These are phyloP conservation scores for Myrmecobius fasciatus DNA, from an alignment of 2,113 vertebrate genomes.

Conservation along the genomic window DNA sequence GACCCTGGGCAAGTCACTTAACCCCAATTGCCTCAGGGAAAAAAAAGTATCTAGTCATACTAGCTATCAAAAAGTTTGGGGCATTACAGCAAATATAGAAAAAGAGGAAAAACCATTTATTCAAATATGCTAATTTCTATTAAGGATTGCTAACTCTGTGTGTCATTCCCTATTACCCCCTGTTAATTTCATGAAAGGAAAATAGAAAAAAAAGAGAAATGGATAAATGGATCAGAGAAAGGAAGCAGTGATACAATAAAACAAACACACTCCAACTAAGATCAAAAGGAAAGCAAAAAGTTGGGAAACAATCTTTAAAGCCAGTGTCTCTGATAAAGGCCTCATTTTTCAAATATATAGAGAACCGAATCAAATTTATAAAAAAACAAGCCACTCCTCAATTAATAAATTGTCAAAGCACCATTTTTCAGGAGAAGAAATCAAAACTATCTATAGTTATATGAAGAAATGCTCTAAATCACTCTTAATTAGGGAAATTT, in stretches of 20 bases:
- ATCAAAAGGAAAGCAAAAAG: not conserved
- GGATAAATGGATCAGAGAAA: accelerated
- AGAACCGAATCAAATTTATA: not conserved
- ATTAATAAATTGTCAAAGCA: not conserved
- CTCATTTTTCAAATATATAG: not conserved
- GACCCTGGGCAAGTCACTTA: too few relatives aligned
- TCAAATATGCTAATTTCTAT: not conserved
- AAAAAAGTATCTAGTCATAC: not conserved
- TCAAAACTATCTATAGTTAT: not conserved
- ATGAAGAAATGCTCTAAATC: not conserved
- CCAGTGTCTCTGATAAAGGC: not conserved
- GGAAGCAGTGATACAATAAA: not conserved
- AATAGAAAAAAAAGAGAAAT: not conserved
- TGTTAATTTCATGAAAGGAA: not conserved
- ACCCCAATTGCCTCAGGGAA: too few relatives aligned
- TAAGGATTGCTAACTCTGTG: not conserved
- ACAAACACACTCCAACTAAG: not conserved
- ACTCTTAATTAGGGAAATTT: not conserved
- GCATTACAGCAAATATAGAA: not conserved
- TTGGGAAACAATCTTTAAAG: not conserved
- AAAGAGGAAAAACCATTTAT: not conserved
- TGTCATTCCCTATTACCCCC: not conserved
- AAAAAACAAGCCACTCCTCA: not conserved
- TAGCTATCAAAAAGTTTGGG: not conserved
- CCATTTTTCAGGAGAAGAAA: not conserved